Percentiles rank a stretch among this genome's conserved stretches.
Evolutionary conservation across 1,140 invertebrate species (phyloP).

Genomic region (Scaptomyza montana): DNA sequence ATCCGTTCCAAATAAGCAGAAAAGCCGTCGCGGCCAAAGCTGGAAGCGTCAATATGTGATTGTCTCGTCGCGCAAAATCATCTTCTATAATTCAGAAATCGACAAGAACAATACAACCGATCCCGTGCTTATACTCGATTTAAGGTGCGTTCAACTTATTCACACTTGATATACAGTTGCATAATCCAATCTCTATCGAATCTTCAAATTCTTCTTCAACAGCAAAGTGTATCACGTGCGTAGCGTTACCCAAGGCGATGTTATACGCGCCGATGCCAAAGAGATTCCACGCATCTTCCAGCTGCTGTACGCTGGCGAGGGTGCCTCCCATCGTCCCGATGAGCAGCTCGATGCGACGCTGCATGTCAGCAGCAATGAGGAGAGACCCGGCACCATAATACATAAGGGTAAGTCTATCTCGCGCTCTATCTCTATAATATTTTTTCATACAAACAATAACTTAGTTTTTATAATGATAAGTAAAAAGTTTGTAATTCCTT

Average conservation of each 20-base stretch:
- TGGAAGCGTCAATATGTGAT: slow-evolving; percentile 99
- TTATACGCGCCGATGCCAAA: slow-evolving; percentile 98
- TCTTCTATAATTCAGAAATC: slow-evolving; percentile 98
- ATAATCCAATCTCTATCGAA: neutral
- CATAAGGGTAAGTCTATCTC: slow-evolving; percentile 87
- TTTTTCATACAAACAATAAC: neutral
- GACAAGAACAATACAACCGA: slow-evolving; percentile 96
- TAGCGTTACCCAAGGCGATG: slow-evolving; percentile 98
- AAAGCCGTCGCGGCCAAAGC: slow-evolving; percentile 95
- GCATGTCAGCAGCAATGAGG: slow-evolving; percentile 86
- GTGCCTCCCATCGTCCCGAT: slow-evolving; percentile 93
- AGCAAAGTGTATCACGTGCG: slow-evolving; percentile 99
- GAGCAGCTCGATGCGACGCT: slow-evolving; percentile 85
- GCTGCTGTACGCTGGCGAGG: slow-evolving; percentile 96
- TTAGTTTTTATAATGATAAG: neutral
- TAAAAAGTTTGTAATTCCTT: neutral
- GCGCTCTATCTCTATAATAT: too few relatives aligned
- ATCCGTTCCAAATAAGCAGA: slow-evolving; percentile 97
- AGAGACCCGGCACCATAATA: slow-evolving; percentile 89
- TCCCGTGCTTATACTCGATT: slow-evolving; percentile 96
- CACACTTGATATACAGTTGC: too few relatives aligned
- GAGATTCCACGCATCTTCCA: slow-evolving; percentile 99
- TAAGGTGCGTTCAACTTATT: slow-evolving; percentile 87
- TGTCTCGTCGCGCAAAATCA: slow-evolving; percentile 97
- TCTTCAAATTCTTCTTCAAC: neutral